Conservation (phyloP, 2,113 vertebrate genomes). For the Aegypius monachus region DNA sequence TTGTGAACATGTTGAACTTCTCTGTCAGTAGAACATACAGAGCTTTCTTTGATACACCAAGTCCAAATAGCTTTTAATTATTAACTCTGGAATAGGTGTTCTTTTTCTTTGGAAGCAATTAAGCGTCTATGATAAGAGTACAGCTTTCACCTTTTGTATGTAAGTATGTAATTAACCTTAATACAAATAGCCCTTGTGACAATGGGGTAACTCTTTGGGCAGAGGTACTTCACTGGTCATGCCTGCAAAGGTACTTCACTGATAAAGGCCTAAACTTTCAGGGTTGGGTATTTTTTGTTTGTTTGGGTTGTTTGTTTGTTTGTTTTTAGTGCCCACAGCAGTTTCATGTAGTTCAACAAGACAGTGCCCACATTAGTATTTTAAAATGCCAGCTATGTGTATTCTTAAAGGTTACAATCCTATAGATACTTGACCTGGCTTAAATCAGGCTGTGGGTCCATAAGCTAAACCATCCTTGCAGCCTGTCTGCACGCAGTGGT, state of each 20-base stretch:
- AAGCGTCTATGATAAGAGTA: neutral
- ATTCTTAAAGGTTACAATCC: neutral
- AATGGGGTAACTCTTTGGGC: neutral
- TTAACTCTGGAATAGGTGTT: neutral
- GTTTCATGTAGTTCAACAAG: neutral
- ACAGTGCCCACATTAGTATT: neutral
- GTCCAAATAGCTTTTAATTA: neutral
- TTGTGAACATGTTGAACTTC: neutral
- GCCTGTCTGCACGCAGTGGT: fast-evolving
- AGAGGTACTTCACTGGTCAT: neutral
- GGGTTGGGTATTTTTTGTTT: neutral
- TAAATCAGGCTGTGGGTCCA: neutral
- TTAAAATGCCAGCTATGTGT: neutral
- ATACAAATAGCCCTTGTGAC: neutral
- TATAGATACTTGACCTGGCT: neutral
- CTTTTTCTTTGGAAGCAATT: neutral
- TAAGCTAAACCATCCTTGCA: too few species aligned
- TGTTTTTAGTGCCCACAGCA: neutral
- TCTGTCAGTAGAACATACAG: neutral
- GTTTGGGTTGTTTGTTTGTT: neutral
- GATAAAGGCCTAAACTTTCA: neutral
- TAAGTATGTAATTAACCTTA: neutral
- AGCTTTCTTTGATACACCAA: neutral
- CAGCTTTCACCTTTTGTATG: neutral
- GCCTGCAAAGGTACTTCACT: neutral